phyloP scores from a whole-genome alignment of 2,888 invertebrate genomes.

The Himalopsyche tibetana region DNA sequence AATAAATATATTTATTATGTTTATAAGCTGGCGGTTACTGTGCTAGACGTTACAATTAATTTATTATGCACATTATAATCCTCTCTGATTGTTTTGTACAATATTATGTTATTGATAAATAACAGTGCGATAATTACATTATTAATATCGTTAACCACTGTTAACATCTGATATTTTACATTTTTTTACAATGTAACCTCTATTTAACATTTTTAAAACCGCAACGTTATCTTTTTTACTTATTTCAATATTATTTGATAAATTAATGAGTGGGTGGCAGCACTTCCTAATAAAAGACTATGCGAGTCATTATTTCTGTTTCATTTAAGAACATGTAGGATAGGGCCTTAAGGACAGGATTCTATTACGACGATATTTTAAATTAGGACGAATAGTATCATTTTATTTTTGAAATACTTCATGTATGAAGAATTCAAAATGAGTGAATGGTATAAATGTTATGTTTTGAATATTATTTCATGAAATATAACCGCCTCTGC shows the following conservation, averaged over 20 bases:
- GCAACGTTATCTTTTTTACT: conserved; percentile 8
- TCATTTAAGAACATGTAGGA: not conserved
- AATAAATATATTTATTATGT: too few species aligned
- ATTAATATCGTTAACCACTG: not conserved
- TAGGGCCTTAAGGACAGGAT: not conserved
- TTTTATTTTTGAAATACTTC: too few species aligned
- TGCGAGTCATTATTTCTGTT: not conserved
- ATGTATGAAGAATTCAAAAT: too few species aligned
- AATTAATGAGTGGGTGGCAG: not conserved
- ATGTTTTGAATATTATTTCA: too few species aligned
- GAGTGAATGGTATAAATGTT: too few species aligned
- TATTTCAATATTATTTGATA: conserved; percentile 20
- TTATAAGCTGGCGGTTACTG: too few species aligned
- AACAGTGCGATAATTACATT: not conserved
- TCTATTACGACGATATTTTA: not conserved
- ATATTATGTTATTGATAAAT: not conserved
- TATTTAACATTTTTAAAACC: conserved; percentile 36
- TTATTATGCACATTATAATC: too few species aligned
- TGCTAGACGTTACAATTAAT: too few species aligned
- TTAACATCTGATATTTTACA: too few species aligned
- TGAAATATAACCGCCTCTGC: too few species aligned
- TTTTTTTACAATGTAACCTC: not conserved
- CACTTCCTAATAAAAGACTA: conserved; percentile 30
- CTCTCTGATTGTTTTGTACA: too few species aligned
- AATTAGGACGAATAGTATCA: too few species aligned